Percentiles rank a stretch among this genome's conserved stretches.
phyloP scores from a whole-genome alignment of 1,140 invertebrate genomes.

The Drosophila suzukii region DNA sequence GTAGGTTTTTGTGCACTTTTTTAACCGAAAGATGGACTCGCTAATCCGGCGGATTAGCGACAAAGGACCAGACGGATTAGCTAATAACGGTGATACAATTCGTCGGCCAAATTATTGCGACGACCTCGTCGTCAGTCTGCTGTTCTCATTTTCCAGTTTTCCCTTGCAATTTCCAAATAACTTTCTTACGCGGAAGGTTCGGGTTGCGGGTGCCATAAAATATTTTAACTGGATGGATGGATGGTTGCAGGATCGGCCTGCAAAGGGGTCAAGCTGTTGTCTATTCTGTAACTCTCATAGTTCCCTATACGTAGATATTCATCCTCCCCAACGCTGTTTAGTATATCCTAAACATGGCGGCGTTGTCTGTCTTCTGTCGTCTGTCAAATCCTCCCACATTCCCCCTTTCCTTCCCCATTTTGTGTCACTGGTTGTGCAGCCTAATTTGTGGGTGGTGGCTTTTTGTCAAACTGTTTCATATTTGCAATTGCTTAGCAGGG shows the following conservation, averaged over 20 bases:
- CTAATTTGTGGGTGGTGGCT: slow-evolving; percentile 82
- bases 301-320: slow-evolving; percentile 4
- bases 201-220: slow-evolving; percentile 51
- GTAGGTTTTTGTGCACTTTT: slow-evolving; percentile 66
- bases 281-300: neutral
- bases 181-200: slow-evolving; percentile 70
- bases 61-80: slow-evolving; percentile 69
- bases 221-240: slow-evolving; percentile 49
- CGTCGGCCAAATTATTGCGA: slow-evolving; percentile 58
- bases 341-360: slow-evolving; percentile 32
- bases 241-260: slow-evolving; percentile 14
- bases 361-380: slow-evolving; percentile 37
- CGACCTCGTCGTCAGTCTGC: slow-evolving; percentile 53
- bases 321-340: neutral
- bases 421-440: slow-evolving; percentile 48
- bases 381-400: slow-evolving; percentile 29
- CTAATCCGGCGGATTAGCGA: slow-evolving; percentile 74
- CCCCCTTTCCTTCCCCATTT: neutral
- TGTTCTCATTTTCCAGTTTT: slow-evolving; percentile 14
- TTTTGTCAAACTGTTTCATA: slow-evolving; percentile 79
- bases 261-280: slow-evolving; percentile 68
- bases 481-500: slow-evolving; percentile 54
- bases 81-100: slow-evolving; percentile 76
- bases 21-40: slow-evolving; percentile 62
- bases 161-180: slow-evolving; percentile 13